Conservation (phyloP, 2,797 vertebrate species). For the Gorsachius magnificus region DNA sequence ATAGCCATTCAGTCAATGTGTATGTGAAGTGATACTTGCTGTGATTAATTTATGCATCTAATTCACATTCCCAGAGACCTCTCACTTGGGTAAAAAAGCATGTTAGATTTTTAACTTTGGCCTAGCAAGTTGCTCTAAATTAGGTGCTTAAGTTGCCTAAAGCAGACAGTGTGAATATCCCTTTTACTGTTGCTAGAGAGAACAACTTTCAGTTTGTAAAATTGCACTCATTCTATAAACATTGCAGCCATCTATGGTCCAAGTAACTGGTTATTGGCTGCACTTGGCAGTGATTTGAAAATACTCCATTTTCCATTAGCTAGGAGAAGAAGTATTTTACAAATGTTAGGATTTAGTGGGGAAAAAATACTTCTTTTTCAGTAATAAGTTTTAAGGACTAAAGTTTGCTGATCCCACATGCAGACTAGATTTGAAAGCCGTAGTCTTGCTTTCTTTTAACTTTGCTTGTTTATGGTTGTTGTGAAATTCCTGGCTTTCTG, state of each 20-base stretch:
- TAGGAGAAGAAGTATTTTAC: background rate
- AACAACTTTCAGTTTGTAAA: background rate
- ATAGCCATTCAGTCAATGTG: background rate
- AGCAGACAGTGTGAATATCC: background rate
- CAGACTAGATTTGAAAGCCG: background rate
- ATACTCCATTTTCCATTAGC: background rate
- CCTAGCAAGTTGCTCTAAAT: background rate
- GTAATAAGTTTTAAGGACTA: background rate
- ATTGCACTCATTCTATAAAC: background rate
- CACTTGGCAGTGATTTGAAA: background rate
- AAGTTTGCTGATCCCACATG: background rate
- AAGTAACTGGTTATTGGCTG: background rate
- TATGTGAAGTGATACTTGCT: accelerated
- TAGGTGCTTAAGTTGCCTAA: background rate
- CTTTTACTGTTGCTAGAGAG: background rate
- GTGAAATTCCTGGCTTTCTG: background rate
- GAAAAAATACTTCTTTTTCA: background rate
- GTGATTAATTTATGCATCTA: background rate
- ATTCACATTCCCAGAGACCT: background rate
- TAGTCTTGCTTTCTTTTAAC: background rate
- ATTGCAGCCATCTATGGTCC: background rate
- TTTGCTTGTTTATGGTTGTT: background rate
- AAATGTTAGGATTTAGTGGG: background rate
- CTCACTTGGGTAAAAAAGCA: background rate
- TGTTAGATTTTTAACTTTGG: background rate